Conservation (phyloP, 2,888 invertebrate genomes). For the Neoscelio sp. region DNA sequence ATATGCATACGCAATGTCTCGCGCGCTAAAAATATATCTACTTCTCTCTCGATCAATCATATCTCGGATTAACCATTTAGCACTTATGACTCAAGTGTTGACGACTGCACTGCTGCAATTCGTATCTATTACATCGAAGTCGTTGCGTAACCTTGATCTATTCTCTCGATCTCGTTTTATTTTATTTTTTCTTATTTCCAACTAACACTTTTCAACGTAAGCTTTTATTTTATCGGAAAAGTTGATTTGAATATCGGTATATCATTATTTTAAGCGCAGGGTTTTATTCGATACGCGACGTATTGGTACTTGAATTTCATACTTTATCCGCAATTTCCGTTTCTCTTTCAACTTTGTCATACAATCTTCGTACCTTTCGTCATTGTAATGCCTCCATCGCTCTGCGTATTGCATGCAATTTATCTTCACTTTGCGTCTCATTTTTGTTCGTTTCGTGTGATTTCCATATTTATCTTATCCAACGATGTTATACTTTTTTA, state of each 20-base stretch:
- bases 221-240: neutral
- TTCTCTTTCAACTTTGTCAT: too few relatives aligned
- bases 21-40: conserved; percentile 29
- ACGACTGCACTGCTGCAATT: too few relatives aligned
- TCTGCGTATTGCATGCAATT: too few relatives aligned
- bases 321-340: conserved; percentile 15
- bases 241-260: conserved; percentile 1
- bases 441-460: too few relatives aligned
- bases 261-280: too few relatives aligned
- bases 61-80: conserved; percentile 12
- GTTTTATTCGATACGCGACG: neutral
- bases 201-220: too few relatives aligned
- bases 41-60: conserved; percentile 27
- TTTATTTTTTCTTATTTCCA: too few relatives aligned
- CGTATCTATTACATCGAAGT: conserved; percentile 18
- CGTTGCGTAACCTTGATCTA: conserved; percentile 23
- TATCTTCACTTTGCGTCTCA: too few relatives aligned
- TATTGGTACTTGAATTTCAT: conserved; percentile 6
- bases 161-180: neutral
- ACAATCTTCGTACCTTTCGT: too few relatives aligned
- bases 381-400: too few relatives aligned
- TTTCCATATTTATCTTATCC: too few relatives aligned
- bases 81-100: conserved; percentile 30
- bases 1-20: conserved; percentile 37
- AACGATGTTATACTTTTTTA: too few relatives aligned